These are phyloP conservation scores for Malaclemys terrapin DNA, from an alignment of 2,113 vertebrate genomes.

Conservation along the genomic window DNA sequence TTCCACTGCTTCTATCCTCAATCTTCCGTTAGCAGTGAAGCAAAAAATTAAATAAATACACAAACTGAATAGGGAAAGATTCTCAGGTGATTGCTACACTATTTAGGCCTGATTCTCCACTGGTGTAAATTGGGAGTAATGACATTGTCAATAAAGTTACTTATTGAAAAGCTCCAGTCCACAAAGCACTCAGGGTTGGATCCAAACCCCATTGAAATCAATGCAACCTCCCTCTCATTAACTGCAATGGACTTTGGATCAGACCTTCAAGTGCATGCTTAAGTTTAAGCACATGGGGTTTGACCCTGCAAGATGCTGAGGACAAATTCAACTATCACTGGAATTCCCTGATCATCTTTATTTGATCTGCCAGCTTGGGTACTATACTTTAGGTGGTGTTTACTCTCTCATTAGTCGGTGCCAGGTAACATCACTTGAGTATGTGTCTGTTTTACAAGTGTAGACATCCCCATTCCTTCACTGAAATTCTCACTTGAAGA, in stretches of 20 bases:
- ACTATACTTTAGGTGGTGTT: neutral
- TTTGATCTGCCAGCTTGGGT: neutral
- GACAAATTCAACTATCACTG: accelerated
- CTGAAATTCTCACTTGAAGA: neutral
- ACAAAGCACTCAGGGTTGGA: neutral
- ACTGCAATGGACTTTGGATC: neutral
- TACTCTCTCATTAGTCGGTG: neutral
- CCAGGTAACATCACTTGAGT: neutral
- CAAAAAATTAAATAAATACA: neutral
- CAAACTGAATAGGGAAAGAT: neutral
- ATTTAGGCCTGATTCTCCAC: neutral
- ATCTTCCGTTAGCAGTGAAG: neutral
- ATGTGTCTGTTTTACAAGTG: neutral
- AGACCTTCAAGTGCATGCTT: neutral
- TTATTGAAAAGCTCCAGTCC: neutral
- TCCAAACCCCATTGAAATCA: neutral
- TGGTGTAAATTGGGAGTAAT: neutral
- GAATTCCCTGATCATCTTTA: accelerated
- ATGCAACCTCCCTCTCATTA: neutral
- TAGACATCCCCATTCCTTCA: neutral
- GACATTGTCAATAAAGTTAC: neutral
- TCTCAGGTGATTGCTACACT: neutral
- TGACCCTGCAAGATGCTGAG: neutral
- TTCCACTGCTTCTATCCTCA: neutral
- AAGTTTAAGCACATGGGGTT: neutral